Evolutionary conservation across 2,888 invertebrate genomes (phyloP).

Genomic region (Serripes groenlandicus): DNA sequence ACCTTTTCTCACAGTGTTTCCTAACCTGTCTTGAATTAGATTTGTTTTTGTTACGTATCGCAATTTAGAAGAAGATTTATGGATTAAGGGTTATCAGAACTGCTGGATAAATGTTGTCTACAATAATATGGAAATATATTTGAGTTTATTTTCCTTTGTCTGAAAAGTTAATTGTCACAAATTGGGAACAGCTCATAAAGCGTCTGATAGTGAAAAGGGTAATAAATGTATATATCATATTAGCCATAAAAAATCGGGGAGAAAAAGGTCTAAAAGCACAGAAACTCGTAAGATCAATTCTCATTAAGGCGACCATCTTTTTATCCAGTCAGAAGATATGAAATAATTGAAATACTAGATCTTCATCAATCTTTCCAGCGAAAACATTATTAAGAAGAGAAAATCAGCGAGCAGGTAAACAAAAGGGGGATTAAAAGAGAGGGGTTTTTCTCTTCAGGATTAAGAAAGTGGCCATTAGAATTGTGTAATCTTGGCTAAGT

Average conservation of each 20-base stretch:
- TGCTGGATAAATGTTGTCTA: no score
- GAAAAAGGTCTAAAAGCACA: background rate
- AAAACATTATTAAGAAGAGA: no score
- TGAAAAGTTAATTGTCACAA: no score
- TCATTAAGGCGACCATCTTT: slow-evolving; percentile 21
- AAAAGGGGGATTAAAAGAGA: slow-evolving; percentile 7
- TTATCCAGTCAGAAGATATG: slow-evolving; percentile 17
- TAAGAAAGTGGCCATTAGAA: slow-evolving; percentile 20
- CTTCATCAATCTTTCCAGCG: slow-evolving; percentile 22
- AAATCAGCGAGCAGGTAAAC: slow-evolving; percentile 7
- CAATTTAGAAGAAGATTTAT: no score
- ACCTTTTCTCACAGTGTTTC: no score
- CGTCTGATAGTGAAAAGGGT: no score
- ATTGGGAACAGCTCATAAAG: no score
- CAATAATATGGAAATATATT: no score
- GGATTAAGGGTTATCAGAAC: no score
- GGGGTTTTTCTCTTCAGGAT: background rate
- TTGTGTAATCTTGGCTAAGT: slow-evolving; percentile 25
- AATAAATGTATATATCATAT: background rate
- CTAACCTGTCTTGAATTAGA: no score
- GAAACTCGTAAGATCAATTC: slow-evolving; percentile 15
- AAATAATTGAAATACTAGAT: slow-evolving; percentile 28
- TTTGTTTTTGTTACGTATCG: no score
- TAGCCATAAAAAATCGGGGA: background rate
- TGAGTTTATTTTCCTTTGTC: no score